phyloP scores from a whole-genome alignment of 2,113 vertebrate species.

The Upupa epops region DNA sequence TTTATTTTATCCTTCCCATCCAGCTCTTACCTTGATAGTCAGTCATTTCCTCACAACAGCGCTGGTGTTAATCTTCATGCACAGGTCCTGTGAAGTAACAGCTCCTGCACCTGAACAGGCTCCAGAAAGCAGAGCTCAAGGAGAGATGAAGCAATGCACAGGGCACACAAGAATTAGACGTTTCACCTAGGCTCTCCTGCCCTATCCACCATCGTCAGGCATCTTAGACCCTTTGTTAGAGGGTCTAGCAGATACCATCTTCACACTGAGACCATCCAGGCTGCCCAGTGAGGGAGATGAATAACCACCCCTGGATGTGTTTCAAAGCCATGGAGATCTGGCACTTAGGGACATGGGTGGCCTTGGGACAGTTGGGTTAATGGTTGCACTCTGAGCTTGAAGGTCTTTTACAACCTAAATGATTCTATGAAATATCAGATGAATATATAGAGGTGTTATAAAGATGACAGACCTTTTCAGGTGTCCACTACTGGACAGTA shows the following conservation, averaged over 20 bases:
- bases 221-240: not conserved
- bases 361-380: no score
- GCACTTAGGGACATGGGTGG: no score
- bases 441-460: not conserved
- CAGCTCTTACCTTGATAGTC: not conserved
- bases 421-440: no score
- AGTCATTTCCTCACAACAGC: not conserved
- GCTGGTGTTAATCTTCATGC: not conserved
- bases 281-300: no score
- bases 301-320: no score
- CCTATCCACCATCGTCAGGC: fast-evolving
- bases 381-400: no score
- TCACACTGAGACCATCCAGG: not conserved
- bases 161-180: not conserved
- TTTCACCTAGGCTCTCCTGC: not conserved
- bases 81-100: not conserved
- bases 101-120: not conserved
- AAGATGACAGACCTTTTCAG: not conserved
- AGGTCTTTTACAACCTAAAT: no score
- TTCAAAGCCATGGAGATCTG: no score
- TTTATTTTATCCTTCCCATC: not conserved
- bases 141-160: fast-evolving
- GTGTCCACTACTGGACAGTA: fast-evolving
- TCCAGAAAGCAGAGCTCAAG: not conserved
- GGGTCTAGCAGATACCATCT: not conserved